Evolutionary conservation across 2,797 vertebrate genomes (phyloP).

Genomic region (Chloroceryle inda): DNA sequence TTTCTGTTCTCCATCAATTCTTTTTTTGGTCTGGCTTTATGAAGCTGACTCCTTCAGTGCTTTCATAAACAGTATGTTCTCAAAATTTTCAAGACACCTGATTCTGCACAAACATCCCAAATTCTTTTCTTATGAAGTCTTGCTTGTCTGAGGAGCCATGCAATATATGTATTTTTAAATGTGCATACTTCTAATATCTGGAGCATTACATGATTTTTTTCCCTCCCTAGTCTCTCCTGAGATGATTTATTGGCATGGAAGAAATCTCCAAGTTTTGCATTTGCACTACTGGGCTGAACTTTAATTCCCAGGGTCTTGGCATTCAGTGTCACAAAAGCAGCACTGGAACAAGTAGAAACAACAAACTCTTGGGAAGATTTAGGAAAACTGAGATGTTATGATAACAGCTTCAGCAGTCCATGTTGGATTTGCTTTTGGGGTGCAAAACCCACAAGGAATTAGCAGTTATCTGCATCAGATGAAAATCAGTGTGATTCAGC

Average conservation of each 20-base stretch:
- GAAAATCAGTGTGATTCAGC: neutral
- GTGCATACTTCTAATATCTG: conserved; percentile 52
- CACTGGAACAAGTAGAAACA: conserved; percentile 26
- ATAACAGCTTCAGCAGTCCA: neutral
- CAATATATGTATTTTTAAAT: conserved; percentile 58
- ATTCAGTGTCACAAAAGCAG: conserved; percentile 28
- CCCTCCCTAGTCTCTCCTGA: neutral
- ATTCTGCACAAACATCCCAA: conserved; percentile 53
- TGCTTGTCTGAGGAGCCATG: neutral
- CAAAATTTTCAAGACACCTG: conserved; percentile 67
- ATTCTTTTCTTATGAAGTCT: conserved; percentile 73
- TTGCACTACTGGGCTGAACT: conserved; percentile 31
- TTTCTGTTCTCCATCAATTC: conserved; percentile 66
- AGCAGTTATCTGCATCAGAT: neutral
- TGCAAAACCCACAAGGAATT: neutral
- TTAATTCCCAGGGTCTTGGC: conserved; percentile 48
- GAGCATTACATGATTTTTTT: conserved; percentile 1
- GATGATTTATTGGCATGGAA: conserved; percentile 51
- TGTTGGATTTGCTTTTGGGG: neutral
- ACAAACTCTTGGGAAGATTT: conserved; percentile 22
- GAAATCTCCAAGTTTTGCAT: conserved; percentile 9
- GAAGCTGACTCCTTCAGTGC: conserved; percentile 43
- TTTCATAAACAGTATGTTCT: conserved; percentile 54
- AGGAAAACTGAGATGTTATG: neutral
- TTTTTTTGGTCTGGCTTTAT: conserved; percentile 70